These are phyloP conservation scores for Catharus minimus DNA, from an alignment of 2,113 vertebrate genomes.

Conservation along the genomic window DNA sequence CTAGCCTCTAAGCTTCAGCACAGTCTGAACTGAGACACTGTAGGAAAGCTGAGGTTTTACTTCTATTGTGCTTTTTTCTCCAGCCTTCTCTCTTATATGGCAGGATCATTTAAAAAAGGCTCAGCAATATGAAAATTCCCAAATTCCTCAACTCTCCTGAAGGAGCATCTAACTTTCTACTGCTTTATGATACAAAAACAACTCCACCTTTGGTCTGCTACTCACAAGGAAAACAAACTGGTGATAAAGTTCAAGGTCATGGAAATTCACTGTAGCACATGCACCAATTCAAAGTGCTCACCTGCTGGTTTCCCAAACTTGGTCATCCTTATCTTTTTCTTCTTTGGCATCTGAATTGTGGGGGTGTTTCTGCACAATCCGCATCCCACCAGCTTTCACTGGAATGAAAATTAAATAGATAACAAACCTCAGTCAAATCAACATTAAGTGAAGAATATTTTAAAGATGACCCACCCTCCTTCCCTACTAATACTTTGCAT, in stretches of 20 bases:
- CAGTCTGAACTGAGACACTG: neutral
- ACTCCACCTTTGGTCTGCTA: neutral
- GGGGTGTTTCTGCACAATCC: constrained; percentile 95
- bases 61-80: neutral
- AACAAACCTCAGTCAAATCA: neutral
- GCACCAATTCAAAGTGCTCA: constrained; percentile 46
- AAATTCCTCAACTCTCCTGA: neutral
- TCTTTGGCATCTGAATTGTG: constrained; percentile 80
- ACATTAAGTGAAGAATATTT: neutral
- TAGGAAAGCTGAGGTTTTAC: neutral
- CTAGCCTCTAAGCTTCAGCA: neutral
- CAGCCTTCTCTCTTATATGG: neutral
- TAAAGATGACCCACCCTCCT: neutral
- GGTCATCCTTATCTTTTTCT: constrained; percentile 85
- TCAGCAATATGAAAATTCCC: neutral
- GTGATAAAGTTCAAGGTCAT: neutral
- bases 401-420: constrained; percentile 30
- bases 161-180: rapidly evolving
- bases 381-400: constrained; percentile 97
- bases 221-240: neutral
- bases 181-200: neutral
- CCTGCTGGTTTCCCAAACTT: constrained; percentile 92
- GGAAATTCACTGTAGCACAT: neutral
- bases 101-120: neutral
- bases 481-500: neutral